A percentile compares a stretch with the other conserved stretches of the same genome.
phyloP scores from a whole-genome alignment of 2,797 vertebrate genomes.

The Acridotheres tristis region DNA sequence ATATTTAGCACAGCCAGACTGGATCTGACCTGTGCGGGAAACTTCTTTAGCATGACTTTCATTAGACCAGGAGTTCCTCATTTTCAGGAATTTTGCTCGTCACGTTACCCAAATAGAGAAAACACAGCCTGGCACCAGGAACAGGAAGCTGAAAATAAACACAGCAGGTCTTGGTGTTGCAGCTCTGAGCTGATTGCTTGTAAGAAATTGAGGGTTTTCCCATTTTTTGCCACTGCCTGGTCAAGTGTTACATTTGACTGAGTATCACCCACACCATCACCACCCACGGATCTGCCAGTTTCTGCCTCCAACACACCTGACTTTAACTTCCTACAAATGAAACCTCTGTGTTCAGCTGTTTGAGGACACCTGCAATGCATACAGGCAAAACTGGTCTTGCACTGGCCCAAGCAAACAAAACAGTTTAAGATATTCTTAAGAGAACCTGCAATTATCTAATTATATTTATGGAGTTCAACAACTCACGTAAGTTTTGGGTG shows the following conservation, averaged over 20 bases:
- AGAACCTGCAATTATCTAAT: background rate
- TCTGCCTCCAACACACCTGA: background rate
- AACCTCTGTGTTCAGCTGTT: background rate
- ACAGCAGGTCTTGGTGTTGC: background rate
- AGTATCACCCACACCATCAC: background rate
- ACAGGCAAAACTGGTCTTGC: background rate
- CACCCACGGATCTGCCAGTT: accelerated
- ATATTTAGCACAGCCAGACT: background rate
- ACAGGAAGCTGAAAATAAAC: background rate
- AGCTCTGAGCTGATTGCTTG: background rate
- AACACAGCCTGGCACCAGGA: background rate
- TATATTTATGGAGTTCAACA: background rate
- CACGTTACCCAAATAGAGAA: background rate
- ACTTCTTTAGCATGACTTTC: background rate
- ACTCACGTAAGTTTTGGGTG: background rate
- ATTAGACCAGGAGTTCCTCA: background rate
- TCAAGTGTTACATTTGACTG: background rate
- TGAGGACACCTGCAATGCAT: background rate
- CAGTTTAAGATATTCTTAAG: background rate
- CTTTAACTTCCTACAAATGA: background rate
- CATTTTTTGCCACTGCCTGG: background rate
- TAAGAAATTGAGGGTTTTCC: background rate
- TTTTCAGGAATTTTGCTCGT: background rate
- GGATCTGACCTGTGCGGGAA: background rate
- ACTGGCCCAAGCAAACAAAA: background rate